A percentile compares a stretch with the other conserved stretches of the same genome.
These are phyloP conservation scores for Altica lythri DNA, from an alignment of 2,888 invertebrate genomes.

Conservation along the genomic window DNA sequence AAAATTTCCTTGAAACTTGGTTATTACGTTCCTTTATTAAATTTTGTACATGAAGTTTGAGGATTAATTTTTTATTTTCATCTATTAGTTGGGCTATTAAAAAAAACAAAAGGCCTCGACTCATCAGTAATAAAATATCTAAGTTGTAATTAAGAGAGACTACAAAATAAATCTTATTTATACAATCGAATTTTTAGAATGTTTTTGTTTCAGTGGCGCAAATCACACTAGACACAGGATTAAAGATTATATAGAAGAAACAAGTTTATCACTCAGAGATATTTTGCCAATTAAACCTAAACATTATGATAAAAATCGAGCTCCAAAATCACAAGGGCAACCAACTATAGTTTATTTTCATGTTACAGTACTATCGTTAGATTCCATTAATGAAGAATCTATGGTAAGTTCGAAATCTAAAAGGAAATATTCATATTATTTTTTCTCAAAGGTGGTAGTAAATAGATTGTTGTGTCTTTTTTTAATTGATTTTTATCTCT, in stretches of 20 bases:
- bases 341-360: conserved; percentile 90
- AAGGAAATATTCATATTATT: neutral
- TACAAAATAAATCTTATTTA: too few relatives aligned
- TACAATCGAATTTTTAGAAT: too few relatives aligned
- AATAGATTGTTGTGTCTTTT: too few relatives aligned
- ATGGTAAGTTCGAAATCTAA: conserved; percentile 67
- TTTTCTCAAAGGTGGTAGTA: conserved; percentile 12
- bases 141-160: too few relatives aligned
- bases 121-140: too few relatives aligned
- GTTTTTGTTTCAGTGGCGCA: conserved; percentile 37
- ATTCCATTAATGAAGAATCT: conserved; percentile 95
- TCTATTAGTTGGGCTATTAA: too few relatives aligned
- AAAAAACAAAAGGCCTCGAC: too few relatives aligned
- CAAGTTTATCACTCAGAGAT: conserved; percentile 78
- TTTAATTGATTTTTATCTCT: too few relatives aligned
- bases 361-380: conserved; percentile 85
- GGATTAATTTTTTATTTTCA: too few relatives aligned
- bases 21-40: too few relatives aligned
- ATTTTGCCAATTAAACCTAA: conserved; percentile 83
- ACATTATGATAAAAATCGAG: conserved; percentile 87
- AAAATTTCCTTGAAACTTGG: too few relatives aligned
- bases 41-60: too few relatives aligned
- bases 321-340: conserved; percentile 83
- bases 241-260: conserved; percentile 57
- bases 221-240: conserved; percentile 39